Percentiles rank a stretch among this genome's conserved stretches.
Conservation (phyloP, 2,797 vertebrate species). For the Micropoecilia bifurca region DNA sequence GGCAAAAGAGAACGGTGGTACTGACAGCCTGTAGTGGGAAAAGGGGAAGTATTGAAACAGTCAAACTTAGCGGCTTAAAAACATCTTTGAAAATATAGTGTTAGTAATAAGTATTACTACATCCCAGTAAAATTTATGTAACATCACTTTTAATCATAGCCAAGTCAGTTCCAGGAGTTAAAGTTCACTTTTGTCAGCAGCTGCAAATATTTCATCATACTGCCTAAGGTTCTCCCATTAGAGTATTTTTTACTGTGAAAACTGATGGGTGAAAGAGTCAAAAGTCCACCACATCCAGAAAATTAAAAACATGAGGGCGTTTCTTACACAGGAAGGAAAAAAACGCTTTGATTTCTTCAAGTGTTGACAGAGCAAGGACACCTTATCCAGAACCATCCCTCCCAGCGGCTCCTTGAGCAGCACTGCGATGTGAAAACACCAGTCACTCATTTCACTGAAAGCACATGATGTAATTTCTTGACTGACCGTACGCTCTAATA, state of each 20-base stretch:
- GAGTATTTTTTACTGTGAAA: conserved; percentile 42
- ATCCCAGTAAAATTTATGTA: background rate
- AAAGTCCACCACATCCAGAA: conserved; percentile 59
- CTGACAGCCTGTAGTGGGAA: background rate
- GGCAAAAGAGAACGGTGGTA: background rate
- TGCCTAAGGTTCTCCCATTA: conserved; percentile 31
- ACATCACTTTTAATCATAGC: conserved; percentile 10
- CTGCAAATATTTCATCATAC: conserved; percentile 46
- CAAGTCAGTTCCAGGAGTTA: conserved; percentile 31
- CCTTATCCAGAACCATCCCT: conserved; percentile 64
- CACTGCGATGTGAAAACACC: conserved; percentile 51
- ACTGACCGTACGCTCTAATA: conserved; percentile 23
- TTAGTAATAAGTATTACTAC: background rate
- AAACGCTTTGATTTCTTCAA: conserved; percentile 64
- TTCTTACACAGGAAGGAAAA: conserved; percentile 54
- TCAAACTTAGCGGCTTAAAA: background rate
- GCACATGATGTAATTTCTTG: conserved; percentile 39
- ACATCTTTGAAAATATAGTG: background rate
- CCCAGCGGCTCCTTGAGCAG: conserved; percentile 60
- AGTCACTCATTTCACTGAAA: conserved; percentile 52
- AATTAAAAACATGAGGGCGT: conserved; percentile 70
- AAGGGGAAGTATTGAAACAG: background rate
- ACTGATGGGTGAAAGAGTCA: conserved; percentile 59
- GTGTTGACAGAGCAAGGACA: conserved; percentile 75
- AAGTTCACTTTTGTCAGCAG: conserved; percentile 57